These are phyloP conservation scores for Lichenostomus cassidix DNA, from an alignment of 2,113 vertebrate species.

Conservation along the genomic window DNA sequence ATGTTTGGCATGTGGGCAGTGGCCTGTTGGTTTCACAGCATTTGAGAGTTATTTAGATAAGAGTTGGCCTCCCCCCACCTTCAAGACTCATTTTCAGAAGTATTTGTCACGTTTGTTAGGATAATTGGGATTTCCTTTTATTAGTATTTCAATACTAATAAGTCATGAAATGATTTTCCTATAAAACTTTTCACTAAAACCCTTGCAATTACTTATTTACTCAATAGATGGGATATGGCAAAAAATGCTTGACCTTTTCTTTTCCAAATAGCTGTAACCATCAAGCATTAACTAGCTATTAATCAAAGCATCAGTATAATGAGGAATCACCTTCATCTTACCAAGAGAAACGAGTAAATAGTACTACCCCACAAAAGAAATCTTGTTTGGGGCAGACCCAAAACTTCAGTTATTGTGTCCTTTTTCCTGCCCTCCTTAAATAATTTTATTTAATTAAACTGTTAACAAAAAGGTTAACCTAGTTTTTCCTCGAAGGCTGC, in stretches of 20 bases:
- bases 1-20: background rate
- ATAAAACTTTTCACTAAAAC: conserved; percentile 58
- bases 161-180: conserved; percentile 56
- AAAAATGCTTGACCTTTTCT: conserved; percentile 8
- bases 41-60: background rate
- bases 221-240: background rate
- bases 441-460: background rate
- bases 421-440: background rate
- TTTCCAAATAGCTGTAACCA: background rate
- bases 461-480: background rate
- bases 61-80: background rate
- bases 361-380: background rate
- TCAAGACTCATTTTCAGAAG: conserved; percentile 33
- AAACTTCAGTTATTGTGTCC: background rate
- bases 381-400: fast-evolving
- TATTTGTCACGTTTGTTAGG: background rate
- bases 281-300: background rate
- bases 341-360: background rate
- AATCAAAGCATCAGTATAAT: background rate
- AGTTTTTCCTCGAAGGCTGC: background rate
- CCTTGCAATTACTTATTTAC: conserved; percentile 22
- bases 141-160: conserved; percentile 55
- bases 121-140: conserved; percentile 53
- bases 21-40: background rate
- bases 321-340: background rate